Base-by-base conservation (phyloP, 1,140 invertebrate species). In the Camponotus floridanus region DNA sequence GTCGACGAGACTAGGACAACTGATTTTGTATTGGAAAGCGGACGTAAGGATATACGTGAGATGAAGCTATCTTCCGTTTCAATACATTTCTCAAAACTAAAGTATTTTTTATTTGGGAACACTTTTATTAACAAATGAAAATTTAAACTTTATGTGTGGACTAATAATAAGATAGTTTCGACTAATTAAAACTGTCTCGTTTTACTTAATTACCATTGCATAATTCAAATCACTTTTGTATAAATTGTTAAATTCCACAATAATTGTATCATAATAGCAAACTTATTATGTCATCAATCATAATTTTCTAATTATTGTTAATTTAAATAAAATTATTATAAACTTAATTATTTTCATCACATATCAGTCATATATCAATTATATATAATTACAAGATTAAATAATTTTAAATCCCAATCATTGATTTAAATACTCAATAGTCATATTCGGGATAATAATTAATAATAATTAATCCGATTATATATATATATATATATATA, bases 1-100 rank as follows among this genome's bases (percentile, higher is more conserved):
- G 67, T 7, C 15, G 51, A 48, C 18, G 33, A 51, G 36, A 26
- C 7, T 86, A 61, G 73, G 86, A 89, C 86, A 81, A 90, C 76
- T 68, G 80, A 86, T 81, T 61, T 39, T 76, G 61, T 70, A 61
- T 78, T 59, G 81, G 26, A 36, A 80, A 21, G 21, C 26, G 42
- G 45, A 71, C 13, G 31, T 33, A 36, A 3, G 6, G 59, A 36
- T 1, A 4, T 1, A 1, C 9, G 33, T 33, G 33, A 51, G 31
- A 39, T 76, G 15, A 74, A 83, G 42, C 5, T 8, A 55, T 67
- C 8, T 67, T 13, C n/a, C 76, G 39, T 7, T 18, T 78, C 18
- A 15, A 6, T 48, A 48, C 5, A 3, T 7, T n/a, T 26, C 11
- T 45, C 31, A 36, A 6, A 51, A 15, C 6, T 5, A 5, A 57